phyloP scores from a whole-genome alignment of 2,888 invertebrate genomes.

The Muscina levida region DNA sequence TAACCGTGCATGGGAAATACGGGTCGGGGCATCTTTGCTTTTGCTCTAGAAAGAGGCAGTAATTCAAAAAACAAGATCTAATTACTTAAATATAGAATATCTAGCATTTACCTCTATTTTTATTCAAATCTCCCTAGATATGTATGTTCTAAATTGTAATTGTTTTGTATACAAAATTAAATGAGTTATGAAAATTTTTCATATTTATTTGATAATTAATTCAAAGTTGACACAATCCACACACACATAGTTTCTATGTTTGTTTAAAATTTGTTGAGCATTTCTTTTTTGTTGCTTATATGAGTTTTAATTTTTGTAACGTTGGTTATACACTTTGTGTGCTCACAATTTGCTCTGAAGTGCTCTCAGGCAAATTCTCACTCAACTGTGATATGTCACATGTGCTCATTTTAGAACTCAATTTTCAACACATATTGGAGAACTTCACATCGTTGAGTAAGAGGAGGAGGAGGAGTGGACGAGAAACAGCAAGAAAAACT shows the following conservation, averaged over 20 bases:
- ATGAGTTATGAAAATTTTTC: background rate
- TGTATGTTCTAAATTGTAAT: too few species aligned
- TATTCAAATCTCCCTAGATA: too few species aligned
- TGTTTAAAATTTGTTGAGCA: too few species aligned
- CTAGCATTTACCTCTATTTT: too few species aligned
- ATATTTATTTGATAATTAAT: conserved; percentile 5
- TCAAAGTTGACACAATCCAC: background rate
- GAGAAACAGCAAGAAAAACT: background rate
- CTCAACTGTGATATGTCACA: conserved; percentile 21
- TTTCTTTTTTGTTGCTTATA: too few species aligned
- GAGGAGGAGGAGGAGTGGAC: background rate
- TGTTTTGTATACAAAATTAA: background rate
- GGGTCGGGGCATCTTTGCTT: conserved; percentile 21
- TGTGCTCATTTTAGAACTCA: conserved; percentile 14
- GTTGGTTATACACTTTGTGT: background rate
- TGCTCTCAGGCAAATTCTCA: background rate
- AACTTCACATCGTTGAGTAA: background rate
- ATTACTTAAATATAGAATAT: too few species aligned
- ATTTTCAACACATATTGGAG: conserved; percentile 22
- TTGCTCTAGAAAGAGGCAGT: too few species aligned
- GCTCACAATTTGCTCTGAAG: background rate
- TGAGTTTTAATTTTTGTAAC: too few species aligned
- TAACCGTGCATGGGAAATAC: conserved; percentile 52
- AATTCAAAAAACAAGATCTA: too few species aligned
- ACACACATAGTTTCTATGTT: too few species aligned